Base-by-base conservation (phyloP, 2,113 vertebrate species). In the Thunnus thynnus region DNA sequence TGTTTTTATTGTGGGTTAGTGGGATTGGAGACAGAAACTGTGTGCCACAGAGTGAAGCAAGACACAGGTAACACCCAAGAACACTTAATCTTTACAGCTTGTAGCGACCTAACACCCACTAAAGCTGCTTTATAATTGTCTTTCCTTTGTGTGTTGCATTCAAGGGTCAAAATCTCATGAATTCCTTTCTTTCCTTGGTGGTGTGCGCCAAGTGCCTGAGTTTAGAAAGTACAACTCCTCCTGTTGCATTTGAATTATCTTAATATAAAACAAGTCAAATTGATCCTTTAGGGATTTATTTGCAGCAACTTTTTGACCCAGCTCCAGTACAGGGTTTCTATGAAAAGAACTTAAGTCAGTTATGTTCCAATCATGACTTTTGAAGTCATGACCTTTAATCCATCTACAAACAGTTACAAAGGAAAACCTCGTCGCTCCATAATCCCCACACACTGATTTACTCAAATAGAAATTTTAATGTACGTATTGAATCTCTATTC, bases 1-100 rank as follows among this genome's bases (percentile, higher is more conserved):
- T 86, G 54, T 72, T 84, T 81, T 87, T 54, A 44, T 73, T 77
- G 64, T 70, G 73, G 64, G 76, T 83, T 77, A 67, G 55, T 52
- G 68, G 65, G 51, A 85, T 69, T 82, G 72, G 61, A 62, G 69
- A 58, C 25, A 36, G 30, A 81, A 36, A 32, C 20, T 17, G 20
- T 54, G 69, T 76, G 22, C 32, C 30, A 63, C 69, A 51, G 60
- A 54, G 70, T 68, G 69, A 9, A 74, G 60, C 61, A 46, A 62
- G 22, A 67, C 10, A 22, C 25, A 68, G 30, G 18, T 27, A 25
- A 75, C 13, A 44, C 18, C 27, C 13, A 25, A 13, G 27, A 61
- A 41, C 65, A 41, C 1, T 68, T 44, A 5, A 4, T 22, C 22
- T 5, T 18, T 48, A 4, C 62, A 68, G 32, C 56, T 71, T 62